Percentiles rank a stretch among this genome's conserved stretches.
Conservation (phyloP, 2,888 invertebrate species). For the Sericinus montela region DNA sequence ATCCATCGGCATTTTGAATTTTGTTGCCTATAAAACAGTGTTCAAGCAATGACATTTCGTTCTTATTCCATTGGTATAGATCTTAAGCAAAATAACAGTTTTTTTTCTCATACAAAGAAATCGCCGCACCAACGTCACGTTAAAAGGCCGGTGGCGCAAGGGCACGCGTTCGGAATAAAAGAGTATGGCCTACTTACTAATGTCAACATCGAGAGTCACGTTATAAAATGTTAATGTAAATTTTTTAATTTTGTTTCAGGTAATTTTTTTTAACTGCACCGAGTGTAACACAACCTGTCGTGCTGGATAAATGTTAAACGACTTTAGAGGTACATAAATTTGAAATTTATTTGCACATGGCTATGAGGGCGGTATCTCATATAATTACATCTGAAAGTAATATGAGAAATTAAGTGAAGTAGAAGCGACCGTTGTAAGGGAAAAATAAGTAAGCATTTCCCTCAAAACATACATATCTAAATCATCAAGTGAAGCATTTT, state of each 20-base stretch:
- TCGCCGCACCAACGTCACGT: slow-evolving; percentile 42
- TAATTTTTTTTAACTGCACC: slow-evolving; percentile 30
- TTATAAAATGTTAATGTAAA: slow-evolving; percentile 41
- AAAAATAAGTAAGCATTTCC: too few relatives aligned
- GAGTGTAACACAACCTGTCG: too few relatives aligned
- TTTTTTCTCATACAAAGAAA: slow-evolving; percentile 29
- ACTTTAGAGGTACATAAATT: too few relatives aligned
- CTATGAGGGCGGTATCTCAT: too few relatives aligned
- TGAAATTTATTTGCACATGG: too few relatives aligned
- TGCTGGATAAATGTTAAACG: too few relatives aligned
- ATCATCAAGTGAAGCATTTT: too few relatives aligned
- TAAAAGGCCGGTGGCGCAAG: slow-evolving; percentile 55
- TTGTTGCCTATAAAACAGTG: slow-evolving; percentile 17
- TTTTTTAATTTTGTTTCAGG: slow-evolving; percentile 49
- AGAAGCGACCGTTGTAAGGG: too few relatives aligned
- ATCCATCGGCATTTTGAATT: slow-evolving; percentile 7
- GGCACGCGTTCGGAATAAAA: slow-evolving; percentile 48
- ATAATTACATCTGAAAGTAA: too few relatives aligned
- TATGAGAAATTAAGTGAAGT: too few relatives aligned
- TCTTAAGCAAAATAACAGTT: slow-evolving; percentile 7
- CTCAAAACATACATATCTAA: too few relatives aligned
- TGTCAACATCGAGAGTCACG: slow-evolving; percentile 43
- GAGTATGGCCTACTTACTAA: slow-evolving; percentile 51
- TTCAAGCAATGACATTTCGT: slow-evolving; percentile 23
- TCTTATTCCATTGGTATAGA: slow-evolving; percentile 25